Evolutionary conservation across 2,888 invertebrate species (phyloP).

Genomic region (Elegia similella): DNA sequence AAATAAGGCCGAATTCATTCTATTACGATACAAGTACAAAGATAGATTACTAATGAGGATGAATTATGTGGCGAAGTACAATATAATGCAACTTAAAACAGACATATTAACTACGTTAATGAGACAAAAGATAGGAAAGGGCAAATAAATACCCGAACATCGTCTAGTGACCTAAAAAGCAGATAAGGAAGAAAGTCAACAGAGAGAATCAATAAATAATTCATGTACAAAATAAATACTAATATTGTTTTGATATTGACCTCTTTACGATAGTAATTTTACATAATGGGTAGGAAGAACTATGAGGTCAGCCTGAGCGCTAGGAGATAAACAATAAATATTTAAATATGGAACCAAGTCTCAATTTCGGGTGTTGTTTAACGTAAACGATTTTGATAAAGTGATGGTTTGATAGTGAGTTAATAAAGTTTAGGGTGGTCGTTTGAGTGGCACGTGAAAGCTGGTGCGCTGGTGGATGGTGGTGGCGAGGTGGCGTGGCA

Average conservation of each 20-base stretch:
- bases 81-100: neutral
- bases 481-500: conserved; percentile 23
- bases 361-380: neutral
- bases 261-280: conserved; percentile 49
- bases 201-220: conserved; percentile 63
- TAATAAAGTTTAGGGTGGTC: neutral
- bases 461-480: conserved; percentile 31
- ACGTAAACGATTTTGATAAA: neutral
- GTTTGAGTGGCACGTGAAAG: conserved; percentile 41
- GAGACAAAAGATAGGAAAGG: conserved; percentile 43
- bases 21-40: neutral
- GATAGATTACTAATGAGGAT: neutral
- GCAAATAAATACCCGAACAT: conserved; percentile 47
- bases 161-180: conserved; percentile 64
- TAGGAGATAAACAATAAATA: conserved; percentile 24
- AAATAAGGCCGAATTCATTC: neutral
- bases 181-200: conserved; percentile 75
- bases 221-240: conserved; percentile 60
- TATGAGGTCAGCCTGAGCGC: conserved; percentile 25
- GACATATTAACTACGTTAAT: conserved; percentile 34
- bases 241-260: conserved; percentile 71
- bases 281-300: conserved; percentile 35
- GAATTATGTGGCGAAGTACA: neutral
- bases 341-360: conserved; percentile 10
- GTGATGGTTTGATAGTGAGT: neutral